phyloP scores from a whole-genome alignment of 2,888 invertebrate species.

The Anodontia alba region DNA sequence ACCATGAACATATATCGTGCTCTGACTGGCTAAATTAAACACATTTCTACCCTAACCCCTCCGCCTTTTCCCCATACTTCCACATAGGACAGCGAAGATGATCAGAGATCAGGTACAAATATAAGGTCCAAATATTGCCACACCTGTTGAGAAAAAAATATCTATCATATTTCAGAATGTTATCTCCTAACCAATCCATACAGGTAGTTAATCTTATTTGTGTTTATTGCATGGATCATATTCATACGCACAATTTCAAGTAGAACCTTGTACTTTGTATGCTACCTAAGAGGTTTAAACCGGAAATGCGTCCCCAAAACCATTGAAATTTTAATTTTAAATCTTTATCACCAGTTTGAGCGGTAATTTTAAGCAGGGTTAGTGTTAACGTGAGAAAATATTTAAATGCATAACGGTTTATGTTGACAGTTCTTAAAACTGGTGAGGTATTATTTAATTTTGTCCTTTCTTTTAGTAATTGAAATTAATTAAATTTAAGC shows the following conservation, averaged over 20 bases:
- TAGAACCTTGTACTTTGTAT: not conserved
- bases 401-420: slow-evolving; percentile 5
- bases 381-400: not conserved
- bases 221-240: not conserved
- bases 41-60: too few relatives aligned
- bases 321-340: not conserved
- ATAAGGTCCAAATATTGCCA: too few relatives aligned
- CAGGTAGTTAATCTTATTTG: slow-evolving; percentile 16
- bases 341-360: slow-evolving; percentile 7
- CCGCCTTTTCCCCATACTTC: too few relatives aligned
- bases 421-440: not conserved
- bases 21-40: too few relatives aligned
- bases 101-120: too few relatives aligned
- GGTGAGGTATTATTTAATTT: not conserved
- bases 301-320: slow-evolving; percentile 2
- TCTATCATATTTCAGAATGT: not conserved
- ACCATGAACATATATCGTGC: too few relatives aligned
- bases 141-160: too few relatives aligned
- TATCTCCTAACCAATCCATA: not conserved
- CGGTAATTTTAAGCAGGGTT: slow-evolving; percentile 9
- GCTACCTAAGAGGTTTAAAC: not conserved
- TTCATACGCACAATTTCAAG: not conserved
- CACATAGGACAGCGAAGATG: too few relatives aligned
- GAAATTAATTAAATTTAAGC: too few relatives aligned
- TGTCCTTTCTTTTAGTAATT: too few relatives aligned